Base-by-base conservation (phyloP, 2,113 vertebrate species). In the Eptesicus fuscus region DNA sequence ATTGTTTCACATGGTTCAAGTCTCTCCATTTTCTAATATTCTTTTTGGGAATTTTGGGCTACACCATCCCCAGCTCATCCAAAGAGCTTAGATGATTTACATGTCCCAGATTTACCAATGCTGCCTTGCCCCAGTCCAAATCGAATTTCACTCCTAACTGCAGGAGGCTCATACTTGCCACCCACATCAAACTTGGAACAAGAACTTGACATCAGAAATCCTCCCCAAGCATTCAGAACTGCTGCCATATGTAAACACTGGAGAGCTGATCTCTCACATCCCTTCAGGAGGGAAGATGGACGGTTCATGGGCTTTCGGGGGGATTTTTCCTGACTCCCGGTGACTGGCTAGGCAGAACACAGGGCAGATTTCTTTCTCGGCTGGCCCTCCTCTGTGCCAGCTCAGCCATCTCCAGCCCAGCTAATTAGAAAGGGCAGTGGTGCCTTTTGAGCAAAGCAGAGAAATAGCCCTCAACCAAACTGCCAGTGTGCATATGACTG, bases 351-450 rank as follows among this genome's bases (percentile, higher is more conserved):
- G 77, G 91, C 28, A 92, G 88, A 88, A 95, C 23, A 44, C 10
- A 59, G 84, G n/a, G 22, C 44, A 93, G 90, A 96, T 93, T 88
- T 74, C 90, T 96, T 95, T 96, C 80, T 67, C 95, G 87, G 56
- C 84, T 65, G 42, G n/a, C 69, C 32, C 67, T 85, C 47, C 4
- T 78, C 67, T 79, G 47, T 78, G 84, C 84, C 85, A 93, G 82
- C 88, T 92, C 84, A 93, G 71, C 94, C 94, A 73, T 83, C 88
- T 93, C 88, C 80, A 96, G 63, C 88, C 40, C 82, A 91, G 77
- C 77, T 96, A 93, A 96, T 97, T 90, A 92, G 70, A 93, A 96
- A 97, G 96, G 90, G 89, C 96, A 95, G 44, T 53, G 67, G 77
- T 67, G 83, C 9, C 70, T 95, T 91, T 47, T 61, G 70, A 96